Base-by-base conservation (phyloP, 1,140 invertebrate genomes). In the Hypsibius dujardini region DNA sequence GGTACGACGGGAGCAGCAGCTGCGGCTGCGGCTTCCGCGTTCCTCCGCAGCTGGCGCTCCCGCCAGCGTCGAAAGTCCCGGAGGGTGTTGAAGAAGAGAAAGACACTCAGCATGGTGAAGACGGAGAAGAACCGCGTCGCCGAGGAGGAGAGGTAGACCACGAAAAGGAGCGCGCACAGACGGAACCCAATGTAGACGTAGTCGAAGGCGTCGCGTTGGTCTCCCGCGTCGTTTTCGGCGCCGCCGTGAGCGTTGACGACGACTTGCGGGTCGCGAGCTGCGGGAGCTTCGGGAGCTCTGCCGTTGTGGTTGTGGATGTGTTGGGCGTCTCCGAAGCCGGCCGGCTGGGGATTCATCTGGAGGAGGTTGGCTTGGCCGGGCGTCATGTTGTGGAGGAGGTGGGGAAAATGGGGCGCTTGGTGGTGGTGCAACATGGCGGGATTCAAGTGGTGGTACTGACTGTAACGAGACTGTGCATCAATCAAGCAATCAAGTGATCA, bases 31-130 rank as follows among this genome's bases (percentile, higher is more conserved):
- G 50, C 50, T 56, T 7, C 50, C n/a, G 50, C 50, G 3, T 12
- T 67, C 45, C 12, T 67, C 42, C 42, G 62, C 42, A 3, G 62
- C 3, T 7, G 7, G 3, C 62, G 7, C 3, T 7, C 62, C 3
- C 62, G 62, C 62, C 62, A 67, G 7, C 42, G 62, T 3, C 7
- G 7, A 67, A 67, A 67, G 42, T 67, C 62, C 42, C 62, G 62
- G 7, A 67, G 12, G 12, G 62, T 67, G 45, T 67, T 67, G 62
- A 67, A 67, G 12, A 67, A 42, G 12, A 67, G 42, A 42, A 67
- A 3, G 3, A 67, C 3, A 42, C 7, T 42, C 12, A 67, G 3
- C 42, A 67, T 67, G 62, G 62, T 42, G 42, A 67, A 67, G 62
- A 42, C 62, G 7, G 7, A 67, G 62, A 67, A 67, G 62, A 67